Conservation (phyloP, 2,888 invertebrate genomes). For the Dicranocentrus wangi region DNA sequence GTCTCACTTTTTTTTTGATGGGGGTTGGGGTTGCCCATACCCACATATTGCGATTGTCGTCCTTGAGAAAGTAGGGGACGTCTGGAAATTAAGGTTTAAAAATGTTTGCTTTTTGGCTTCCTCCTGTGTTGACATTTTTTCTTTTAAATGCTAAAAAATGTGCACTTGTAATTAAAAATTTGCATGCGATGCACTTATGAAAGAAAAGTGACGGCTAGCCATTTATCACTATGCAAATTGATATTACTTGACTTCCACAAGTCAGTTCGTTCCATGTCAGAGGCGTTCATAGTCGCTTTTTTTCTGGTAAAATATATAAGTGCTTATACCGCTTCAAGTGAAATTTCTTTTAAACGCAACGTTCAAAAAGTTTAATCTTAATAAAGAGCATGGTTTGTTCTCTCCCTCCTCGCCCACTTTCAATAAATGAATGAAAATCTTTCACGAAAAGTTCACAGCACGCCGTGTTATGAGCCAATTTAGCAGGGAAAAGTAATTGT, state of each 20-base stretch:
- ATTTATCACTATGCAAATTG: no score
- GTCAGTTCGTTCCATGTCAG: no score
- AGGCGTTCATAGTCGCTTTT: no score
- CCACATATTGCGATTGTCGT: no score
- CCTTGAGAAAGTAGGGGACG: conserved; percentile 9
- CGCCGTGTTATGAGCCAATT: conserved; percentile 51
- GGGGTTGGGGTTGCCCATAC: no score
- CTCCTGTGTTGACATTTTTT: not conserved
- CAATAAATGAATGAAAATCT: conserved; percentile 47
- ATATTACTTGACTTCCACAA: no score
- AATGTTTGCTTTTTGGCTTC: no score
- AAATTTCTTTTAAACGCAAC: not conserved
- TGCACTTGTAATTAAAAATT: not conserved
- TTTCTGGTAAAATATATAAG: no score
- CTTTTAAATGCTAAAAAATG: not conserved
- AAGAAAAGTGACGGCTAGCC: no score
- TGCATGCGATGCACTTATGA: not conserved
- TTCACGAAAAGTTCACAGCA: conserved; percentile 33
- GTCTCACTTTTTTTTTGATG: no score
- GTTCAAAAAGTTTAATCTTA: conserved; percentile 1
- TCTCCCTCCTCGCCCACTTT: conserved; percentile 48
- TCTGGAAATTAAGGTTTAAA: no score
- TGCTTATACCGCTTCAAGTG: no score
- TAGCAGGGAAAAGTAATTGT: conserved; percentile 48
- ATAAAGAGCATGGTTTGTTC: conserved; percentile 21